These are phyloP conservation scores for Platalea minor DNA, from an alignment of 2,797 vertebrate genomes.

Conservation along the genomic window DNA sequence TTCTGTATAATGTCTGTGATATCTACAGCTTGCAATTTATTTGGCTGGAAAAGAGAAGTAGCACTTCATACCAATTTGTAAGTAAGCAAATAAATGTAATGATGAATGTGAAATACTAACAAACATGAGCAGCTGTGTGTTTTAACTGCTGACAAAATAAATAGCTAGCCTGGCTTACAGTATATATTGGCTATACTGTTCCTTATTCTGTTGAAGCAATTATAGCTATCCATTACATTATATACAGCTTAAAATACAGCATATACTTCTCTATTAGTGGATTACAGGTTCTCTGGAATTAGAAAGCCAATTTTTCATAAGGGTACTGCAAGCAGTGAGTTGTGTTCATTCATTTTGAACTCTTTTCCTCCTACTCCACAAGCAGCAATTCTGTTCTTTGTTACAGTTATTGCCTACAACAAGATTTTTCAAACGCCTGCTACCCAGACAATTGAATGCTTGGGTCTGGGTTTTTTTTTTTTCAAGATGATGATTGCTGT, in stretches of 20 bases:
- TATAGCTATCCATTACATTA: neutral
- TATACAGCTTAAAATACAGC: neutral
- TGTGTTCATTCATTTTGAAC: neutral
- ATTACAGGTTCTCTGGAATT: neutral
- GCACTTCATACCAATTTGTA: neutral
- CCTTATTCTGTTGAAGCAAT: neutral
- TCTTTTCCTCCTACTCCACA: neutral
- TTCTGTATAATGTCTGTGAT: neutral
- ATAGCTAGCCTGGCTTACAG: conserved; percentile 24
- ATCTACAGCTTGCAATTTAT: neutral
- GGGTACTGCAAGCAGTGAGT: neutral
- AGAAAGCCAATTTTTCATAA: neutral
- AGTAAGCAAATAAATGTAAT: conserved; percentile 1
- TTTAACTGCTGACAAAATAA: conserved; percentile 29
- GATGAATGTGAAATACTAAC: neutral
- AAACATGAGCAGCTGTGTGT: neutral
- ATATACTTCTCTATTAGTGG: neutral
- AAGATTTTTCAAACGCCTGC: neutral
- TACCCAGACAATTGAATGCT: neutral
- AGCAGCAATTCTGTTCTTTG: neutral
- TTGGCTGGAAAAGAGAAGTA: conserved; percentile 13
- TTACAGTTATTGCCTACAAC: neutral
- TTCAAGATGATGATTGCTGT: neutral
- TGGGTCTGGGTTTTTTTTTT: neutral
- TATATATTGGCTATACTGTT: neutral